A percentile compares a stretch with the other conserved stretches of the same genome.
Evolutionary conservation across 1,140 invertebrate species (phyloP).

Genomic region (Helicoverpa zea): DNA sequence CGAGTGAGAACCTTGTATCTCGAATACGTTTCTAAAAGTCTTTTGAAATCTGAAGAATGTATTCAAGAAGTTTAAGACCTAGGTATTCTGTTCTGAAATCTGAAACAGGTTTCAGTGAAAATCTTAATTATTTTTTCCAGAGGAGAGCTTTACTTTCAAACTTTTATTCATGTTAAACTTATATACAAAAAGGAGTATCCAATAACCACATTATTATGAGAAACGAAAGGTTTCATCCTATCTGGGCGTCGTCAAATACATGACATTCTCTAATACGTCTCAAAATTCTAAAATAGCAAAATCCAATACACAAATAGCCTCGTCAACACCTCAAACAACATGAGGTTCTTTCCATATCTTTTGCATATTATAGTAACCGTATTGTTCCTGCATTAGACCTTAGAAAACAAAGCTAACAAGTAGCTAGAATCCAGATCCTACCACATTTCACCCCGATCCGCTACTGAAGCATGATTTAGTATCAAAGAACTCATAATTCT

Average conservation of each 20-base stretch:
- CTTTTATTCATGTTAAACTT: background rate
- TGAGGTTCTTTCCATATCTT: no score
- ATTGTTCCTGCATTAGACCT: no score
- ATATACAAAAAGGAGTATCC: no score
- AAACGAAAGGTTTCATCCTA: no score
- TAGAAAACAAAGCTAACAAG: no score
- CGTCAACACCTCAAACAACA: no score
- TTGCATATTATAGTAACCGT: no score
- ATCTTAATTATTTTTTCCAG: background rate
- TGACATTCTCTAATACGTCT: no score
- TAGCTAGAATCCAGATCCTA: background rate
- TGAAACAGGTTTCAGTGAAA: background rate
- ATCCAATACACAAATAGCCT: no score
- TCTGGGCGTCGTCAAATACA: no score
- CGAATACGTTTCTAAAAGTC: conserved; percentile 10
- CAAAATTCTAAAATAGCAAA: no score
- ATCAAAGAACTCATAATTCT: background rate
- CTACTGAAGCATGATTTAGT: conserved; percentile 2
- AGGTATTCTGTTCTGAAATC: background rate
- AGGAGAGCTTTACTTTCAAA: background rate
- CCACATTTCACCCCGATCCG: background rate
- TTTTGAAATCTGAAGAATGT: conserved; percentile 24
- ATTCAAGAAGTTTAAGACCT: background rate
- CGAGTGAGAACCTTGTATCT: background rate
- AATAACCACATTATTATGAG: no score